Evolutionary conservation across 2,888 invertebrate species (phyloP), one percentile per base, ranked within the genome.

Genomic region (Amaurobius ferox): DNA sequence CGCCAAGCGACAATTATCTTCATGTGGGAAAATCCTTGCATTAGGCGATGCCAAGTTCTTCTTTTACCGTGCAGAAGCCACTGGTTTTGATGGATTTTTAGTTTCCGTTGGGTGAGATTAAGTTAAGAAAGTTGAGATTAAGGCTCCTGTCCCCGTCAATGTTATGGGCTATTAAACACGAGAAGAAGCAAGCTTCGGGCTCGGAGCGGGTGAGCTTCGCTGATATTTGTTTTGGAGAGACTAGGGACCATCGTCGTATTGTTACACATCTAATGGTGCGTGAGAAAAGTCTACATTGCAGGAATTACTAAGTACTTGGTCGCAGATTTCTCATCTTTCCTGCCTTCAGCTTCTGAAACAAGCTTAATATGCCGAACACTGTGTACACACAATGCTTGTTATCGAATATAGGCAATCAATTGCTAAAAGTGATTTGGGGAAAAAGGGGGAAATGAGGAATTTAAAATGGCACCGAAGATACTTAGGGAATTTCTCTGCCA

Each of bases 51-150:
- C 72, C 39, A 44, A 32, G 29, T 29, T n/a, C 66, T 66, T 35
- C 66, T 66, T 66, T 66, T 32, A 32, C 64, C 11, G 19, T 28
- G 16, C 68, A 74, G 68, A 74, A 74, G 71, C 72, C 44, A 64
- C 7, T 55, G 72, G 68, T 55, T 23, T 55, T 55, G 79, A 71
- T 73, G 74, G 72, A 85, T 85, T 85, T 85, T 85, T 85, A 85
- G 83, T 76, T 77, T 78, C 83, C 71, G 83, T 48, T 28, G 55
- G 55, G 71, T 66, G 83, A 77, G 83, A 85, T 72, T 72, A 77
- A 85, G 83, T 85, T 85, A 77, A 66, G 71, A 70, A 77, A 66
- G 77, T 66, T 55, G 72, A 74, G 83, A 85, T 74, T 81, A 74
- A 48, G 44, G 64, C 40, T 62, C 40, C 29, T 55, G 55, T 55